phyloP scores from a whole-genome alignment of 2,113 vertebrate genomes.

The Sinocyclocheilus maitianheensis region DNA sequence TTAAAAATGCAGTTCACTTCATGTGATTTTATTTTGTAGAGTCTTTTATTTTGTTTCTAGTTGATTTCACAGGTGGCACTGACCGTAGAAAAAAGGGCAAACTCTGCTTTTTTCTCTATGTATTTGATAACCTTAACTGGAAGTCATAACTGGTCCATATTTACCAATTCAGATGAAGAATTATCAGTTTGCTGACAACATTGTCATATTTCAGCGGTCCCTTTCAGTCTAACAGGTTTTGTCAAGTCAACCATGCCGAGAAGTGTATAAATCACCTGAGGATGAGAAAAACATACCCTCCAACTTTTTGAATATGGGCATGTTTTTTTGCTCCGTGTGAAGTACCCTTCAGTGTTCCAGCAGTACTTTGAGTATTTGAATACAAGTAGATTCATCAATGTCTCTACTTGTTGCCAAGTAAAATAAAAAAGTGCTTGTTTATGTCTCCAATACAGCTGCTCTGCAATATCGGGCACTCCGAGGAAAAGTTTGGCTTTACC shows the following conservation, averaged over 20 bases:
- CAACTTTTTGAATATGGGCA: background rate
- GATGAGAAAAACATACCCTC: background rate
- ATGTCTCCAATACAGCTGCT: slow-evolving; percentile 82
- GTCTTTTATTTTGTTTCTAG: background rate
- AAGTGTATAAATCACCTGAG: background rate
- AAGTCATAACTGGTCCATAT: background rate
- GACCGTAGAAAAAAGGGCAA: background rate
- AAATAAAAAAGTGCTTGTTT: background rate
- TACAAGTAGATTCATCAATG: background rate
- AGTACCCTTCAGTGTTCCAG: background rate
- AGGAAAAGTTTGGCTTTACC: slow-evolving; percentile 94
- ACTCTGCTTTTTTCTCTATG: too few species aligned
- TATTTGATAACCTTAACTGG: background rate
- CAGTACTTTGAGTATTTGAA: background rate
- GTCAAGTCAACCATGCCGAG: background rate
- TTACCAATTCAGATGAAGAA: background rate
- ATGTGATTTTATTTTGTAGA: background rate
- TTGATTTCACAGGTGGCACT: background rate
- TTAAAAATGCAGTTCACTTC: background rate
- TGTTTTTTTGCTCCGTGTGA: background rate
- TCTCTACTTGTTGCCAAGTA: background rate
- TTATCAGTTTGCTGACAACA: background rate
- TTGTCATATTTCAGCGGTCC: background rate
- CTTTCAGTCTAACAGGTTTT: background rate
- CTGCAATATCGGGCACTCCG: slow-evolving; percentile 89